phyloP scores from a whole-genome alignment of 1,140 invertebrate genomes.

The Ceratina japonica region DNA sequence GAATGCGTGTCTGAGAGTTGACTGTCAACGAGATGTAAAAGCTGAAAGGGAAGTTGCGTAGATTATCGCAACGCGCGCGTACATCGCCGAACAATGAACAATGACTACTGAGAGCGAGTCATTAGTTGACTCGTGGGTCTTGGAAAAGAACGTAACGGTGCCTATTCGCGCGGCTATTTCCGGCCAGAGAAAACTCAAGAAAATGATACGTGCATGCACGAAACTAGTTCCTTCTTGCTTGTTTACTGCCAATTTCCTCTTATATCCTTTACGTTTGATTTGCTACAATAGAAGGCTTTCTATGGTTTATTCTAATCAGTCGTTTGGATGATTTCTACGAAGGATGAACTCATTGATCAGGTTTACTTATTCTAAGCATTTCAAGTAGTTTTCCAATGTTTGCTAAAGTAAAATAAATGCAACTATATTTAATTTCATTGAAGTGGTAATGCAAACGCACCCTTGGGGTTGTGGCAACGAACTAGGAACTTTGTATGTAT shows the following conservation, averaged over 20 bases:
- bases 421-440: neutral
- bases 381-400: neutral
- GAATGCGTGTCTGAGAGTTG: neutral
- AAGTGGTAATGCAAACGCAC: neutral
- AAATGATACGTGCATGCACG: neutral
- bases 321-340: no score
- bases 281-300: neutral
- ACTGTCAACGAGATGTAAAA: slow-evolving; percentile 10
- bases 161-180: slow-evolving; percentile 33
- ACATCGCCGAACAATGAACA: slow-evolving; percentile 45
- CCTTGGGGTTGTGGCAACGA: neutral
- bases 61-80: slow-evolving; percentile 45
- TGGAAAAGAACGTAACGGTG: slow-evolving; percentile 31
- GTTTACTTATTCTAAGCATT: neutral
- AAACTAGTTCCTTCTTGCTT: neutral
- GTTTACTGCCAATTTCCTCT: neutral
- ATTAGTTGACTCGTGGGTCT: slow-evolving; percentile 26
- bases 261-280: neutral
- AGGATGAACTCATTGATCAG: no score
- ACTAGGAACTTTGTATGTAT: slow-evolving; percentile 17
- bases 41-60: slow-evolving; percentile 38
- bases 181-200: slow-evolving; percentile 8
- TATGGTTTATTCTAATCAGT: no score
- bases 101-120: slow-evolving; percentile 49
- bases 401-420: neutral